Conservation (phyloP, 2,797 vertebrate species). For the Enteromius anoplus region DNA sequence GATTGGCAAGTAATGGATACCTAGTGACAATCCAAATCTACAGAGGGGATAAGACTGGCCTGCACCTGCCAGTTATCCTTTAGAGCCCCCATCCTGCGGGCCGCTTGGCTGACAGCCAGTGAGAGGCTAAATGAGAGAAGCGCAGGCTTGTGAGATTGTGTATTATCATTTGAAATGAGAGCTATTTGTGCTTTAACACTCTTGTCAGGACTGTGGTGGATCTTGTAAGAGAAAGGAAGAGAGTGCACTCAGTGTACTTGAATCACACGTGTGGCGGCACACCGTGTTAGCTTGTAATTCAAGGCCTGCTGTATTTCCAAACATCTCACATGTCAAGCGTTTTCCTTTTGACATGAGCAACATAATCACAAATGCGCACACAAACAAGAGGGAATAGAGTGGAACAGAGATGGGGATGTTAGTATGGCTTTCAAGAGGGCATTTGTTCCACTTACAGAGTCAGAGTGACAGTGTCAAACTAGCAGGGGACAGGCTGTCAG, state of each 20-base stretch:
- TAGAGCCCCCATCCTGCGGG: constrained; percentile 91
- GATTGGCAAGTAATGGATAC: constrained; percentile 99
- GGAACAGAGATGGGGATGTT: constrained; percentile 47
- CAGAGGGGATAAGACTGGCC: constrained; percentile 96
- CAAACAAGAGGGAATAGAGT: constrained; percentile 59
- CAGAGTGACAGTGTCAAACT: constrained; percentile 57
- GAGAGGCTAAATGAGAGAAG: constrained; percentile 96
- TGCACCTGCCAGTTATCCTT: constrained; percentile 99
- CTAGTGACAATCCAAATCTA: constrained; percentile 99
- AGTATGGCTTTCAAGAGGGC: constrained; percentile 54
- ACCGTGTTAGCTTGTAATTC: constrained; percentile 23
- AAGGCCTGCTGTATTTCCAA: constrained; percentile 39
- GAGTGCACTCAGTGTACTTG: constrained; percentile 28
- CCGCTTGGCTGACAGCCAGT: constrained; percentile 92
- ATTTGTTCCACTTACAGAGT: constrained; percentile 58
- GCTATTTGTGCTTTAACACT: constrained; percentile 99
- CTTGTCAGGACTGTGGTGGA: constrained; percentile 86
- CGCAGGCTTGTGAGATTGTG: constrained; percentile 93
- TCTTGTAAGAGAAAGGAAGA: constrained; percentile 63
- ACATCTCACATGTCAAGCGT: constrained; percentile 40
- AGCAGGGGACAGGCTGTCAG: constrained; percentile 56
- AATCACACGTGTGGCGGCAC: constrained; percentile 43
- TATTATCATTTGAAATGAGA: constrained; percentile 99
- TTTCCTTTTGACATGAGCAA: constrained; percentile 52
- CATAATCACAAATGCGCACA: constrained; percentile 41